Percentiles rank a stretch among this genome's conserved stretches.
These are phyloP conservation scores for Drosophila kohkoa DNA, from an alignment of 1,140 invertebrate genomes.

Conservation along the genomic window DNA sequence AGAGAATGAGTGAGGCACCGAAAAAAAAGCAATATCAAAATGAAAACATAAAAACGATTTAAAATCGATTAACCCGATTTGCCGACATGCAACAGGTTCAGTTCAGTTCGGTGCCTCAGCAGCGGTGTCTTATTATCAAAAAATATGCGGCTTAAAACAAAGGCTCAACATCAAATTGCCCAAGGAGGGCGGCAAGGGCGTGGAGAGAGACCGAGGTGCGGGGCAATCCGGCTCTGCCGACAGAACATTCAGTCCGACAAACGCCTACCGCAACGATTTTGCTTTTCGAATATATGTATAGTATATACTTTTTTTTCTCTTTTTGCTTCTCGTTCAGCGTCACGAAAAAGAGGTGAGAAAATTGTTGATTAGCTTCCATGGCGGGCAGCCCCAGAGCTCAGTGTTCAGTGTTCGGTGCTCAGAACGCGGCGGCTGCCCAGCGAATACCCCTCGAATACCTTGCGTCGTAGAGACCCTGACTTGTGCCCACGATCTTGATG, in stretches of 20 bases:
- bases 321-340: conserved; percentile 39
- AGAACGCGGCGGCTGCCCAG: conserved; percentile 31
- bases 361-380: conserved; percentile 85
- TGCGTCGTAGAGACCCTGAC: neutral
- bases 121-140: conserved; percentile 67
- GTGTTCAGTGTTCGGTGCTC: neutral
- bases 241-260: conserved; percentile 79
- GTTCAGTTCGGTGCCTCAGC: conserved; percentile 12
- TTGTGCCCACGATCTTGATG: conserved; percentile 68
- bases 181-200: conserved; percentile 2
- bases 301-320: conserved; percentile 4
- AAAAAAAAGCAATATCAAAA: conserved; percentile 60
- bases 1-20: neutral
- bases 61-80: conserved; percentile 84
- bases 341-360: conserved; percentile 84
- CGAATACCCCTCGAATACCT: neutral
- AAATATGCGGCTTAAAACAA: conserved; percentile 80
- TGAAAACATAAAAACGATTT: conserved; percentile 84
- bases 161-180: conserved; percentile 64
- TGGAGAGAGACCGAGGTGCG: conserved; percentile 6
- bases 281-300: neutral
- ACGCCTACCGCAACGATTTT: conserved; percentile 77
- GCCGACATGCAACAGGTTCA: conserved; percentile 82
- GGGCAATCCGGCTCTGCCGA: conserved; percentile 63
- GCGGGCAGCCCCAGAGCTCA: conserved; percentile 55